A percentile compares a stretch with the other conserved stretches of the same genome.
These are phyloP conservation scores for Apogon hyalosoma DNA, from an alignment of 2,797 vertebrate genomes.

Conservation along the genomic window DNA sequence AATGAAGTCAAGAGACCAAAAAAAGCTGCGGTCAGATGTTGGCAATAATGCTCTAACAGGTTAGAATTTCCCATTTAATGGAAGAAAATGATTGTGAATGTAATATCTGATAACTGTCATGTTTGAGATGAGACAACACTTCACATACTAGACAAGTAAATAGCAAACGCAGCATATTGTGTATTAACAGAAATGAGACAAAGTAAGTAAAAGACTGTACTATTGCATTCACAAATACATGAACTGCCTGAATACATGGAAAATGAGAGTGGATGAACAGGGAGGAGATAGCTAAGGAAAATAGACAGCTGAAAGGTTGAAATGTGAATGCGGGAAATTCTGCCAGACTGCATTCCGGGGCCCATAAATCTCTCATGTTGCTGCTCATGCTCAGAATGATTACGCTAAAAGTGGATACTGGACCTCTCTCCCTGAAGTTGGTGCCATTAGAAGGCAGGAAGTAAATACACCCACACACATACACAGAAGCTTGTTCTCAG, in stretches of 20 bases:
- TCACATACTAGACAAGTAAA: too few relatives aligned
- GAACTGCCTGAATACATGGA: neutral
- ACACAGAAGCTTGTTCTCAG: slow-evolving; percentile 25
- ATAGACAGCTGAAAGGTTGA: slow-evolving; percentile 44
- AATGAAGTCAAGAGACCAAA: too few relatives aligned
- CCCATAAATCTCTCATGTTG: slow-evolving; percentile 71
- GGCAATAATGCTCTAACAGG: too few relatives aligned
- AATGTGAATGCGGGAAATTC: slow-evolving; percentile 62
- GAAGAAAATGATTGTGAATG: too few relatives aligned
- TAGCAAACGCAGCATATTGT: too few relatives aligned
- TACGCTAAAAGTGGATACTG: slow-evolving; percentile 73
- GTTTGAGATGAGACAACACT: too few relatives aligned
- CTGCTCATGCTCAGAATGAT: slow-evolving; percentile 65
- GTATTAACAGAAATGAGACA: neutral
- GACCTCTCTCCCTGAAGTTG: slow-evolving; percentile 50
- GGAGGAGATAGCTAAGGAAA: slow-evolving; percentile 21
- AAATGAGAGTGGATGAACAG: neutral
- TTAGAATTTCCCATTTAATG: too few relatives aligned
- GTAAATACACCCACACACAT: slow-evolving; percentile 54
- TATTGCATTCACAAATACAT: slow-evolving; percentile 2
- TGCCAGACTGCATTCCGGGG: slow-evolving; percentile 62
- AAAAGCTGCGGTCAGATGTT: too few relatives aligned
- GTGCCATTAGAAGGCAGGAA: slow-evolving; percentile 76
- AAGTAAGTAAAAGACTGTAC: neutral
- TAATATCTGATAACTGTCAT: too few relatives aligned